phyloP scores from a whole-genome alignment of 1,140 invertebrate genomes.

The Aphaenogaster rudis region DNA sequence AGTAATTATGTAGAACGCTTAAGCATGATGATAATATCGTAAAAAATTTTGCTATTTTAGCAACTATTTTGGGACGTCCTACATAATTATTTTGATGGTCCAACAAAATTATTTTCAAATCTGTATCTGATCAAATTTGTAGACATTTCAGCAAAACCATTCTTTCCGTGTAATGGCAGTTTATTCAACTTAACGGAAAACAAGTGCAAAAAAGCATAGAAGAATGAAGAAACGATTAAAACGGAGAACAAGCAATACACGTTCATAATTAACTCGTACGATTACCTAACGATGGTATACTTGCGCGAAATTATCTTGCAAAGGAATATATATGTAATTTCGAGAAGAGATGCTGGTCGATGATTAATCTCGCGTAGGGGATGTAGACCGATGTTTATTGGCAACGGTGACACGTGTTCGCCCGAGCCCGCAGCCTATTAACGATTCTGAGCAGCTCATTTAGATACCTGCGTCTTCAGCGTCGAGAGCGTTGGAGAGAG shows the following conservation, averaged over 20 bases:
- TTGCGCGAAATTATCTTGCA: neutral
- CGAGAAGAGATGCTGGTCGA: neutral
- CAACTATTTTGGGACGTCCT: too few species aligned
- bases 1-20: too few species aligned
- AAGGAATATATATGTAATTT: neutral
- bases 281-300: neutral
- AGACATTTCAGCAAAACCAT: too few species aligned
- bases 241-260: neutral
- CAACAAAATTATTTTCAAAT: too few species aligned
- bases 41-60: too few species aligned
- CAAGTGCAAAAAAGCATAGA: neutral
- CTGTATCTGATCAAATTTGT: too few species aligned
- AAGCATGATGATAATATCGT: too few species aligned
- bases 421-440: constrained; percentile 80
- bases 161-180: too few species aligned
- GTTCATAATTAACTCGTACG: neutral
- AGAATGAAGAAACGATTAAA: neutral
- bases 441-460: constrained; percentile 86
- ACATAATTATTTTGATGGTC: too few species aligned
- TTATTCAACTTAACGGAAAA: neutral
- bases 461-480: constrained; percentile 77
- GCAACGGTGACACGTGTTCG: constrained; percentile 83
- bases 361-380: constrained; percentile 28
- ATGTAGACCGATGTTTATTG: constrained; percentile 20
- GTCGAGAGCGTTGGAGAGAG: constrained; percentile 30